Percentiles rank a stretch among this genome's conserved stretches.
These are phyloP conservation scores for Hymenochirus boettgeri DNA, from an alignment of 2,113 vertebrate genomes.

Conservation along the genomic window DNA sequence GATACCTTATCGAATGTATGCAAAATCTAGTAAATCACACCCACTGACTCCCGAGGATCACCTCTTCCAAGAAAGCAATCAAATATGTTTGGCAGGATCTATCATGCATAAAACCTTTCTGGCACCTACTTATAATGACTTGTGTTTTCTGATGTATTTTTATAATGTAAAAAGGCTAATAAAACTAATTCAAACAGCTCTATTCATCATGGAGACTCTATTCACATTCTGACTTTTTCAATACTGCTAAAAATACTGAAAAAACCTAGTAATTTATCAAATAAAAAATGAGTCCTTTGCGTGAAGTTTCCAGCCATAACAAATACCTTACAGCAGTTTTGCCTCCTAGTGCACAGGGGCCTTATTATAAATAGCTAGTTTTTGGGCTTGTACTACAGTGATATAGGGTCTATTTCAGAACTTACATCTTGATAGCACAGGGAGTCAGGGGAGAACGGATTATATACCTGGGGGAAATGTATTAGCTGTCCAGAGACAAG, in stretches of 20 bases:
- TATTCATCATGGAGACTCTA: background rate
- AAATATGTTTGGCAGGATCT: too few species aligned
- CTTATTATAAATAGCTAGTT: conserved; percentile 10
- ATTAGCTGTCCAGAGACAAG: conserved; percentile 17
- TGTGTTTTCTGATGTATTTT: background rate
- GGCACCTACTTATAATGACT: too few species aligned
- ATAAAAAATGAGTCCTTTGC: background rate
- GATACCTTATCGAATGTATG: too few species aligned
- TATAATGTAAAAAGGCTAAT: conserved; percentile 1
- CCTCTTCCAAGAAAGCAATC: too few species aligned
- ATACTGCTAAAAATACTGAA: background rate
- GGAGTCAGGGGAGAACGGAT: background rate
- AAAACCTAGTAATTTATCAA: background rate
- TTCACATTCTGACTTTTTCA: background rate
- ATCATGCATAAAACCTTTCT: too few species aligned
- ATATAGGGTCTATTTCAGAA: background rate
- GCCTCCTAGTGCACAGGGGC: background rate
- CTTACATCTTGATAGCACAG: conserved; percentile 19
- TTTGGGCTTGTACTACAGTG: background rate
- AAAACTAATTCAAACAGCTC: background rate
- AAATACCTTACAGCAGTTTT: background rate
- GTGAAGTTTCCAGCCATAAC: background rate
- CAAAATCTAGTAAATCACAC: too few species aligned
- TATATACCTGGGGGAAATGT: conserved; percentile 14
- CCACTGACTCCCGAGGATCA: too few species aligned